phyloP scores from a whole-genome alignment of 1,140 invertebrate genomes.

The Eulimnadia texana region DNA sequence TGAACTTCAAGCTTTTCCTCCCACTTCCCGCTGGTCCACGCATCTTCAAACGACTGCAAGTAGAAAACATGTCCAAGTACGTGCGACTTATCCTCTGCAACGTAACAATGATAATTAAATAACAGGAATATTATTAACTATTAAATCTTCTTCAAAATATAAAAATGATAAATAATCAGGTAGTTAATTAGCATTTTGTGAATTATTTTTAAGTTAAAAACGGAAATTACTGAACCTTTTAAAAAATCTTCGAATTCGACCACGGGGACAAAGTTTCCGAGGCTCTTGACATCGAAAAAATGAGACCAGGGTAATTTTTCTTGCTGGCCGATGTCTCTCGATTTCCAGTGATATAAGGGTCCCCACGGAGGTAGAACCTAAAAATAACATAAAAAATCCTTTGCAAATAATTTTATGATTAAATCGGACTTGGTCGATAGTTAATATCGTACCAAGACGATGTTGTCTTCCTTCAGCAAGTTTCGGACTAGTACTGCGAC shows the following conservation, averaged over 20 bases:
- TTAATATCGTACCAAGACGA: slow-evolving; percentile 34
- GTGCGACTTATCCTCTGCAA: slow-evolving; percentile 29
- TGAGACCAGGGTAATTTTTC: slow-evolving; percentile 50
- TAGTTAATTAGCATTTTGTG: too few relatives aligned
- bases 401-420: background rate
- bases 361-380: slow-evolving; percentile 79
- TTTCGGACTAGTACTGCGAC: slow-evolving; percentile 63
- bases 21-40: slow-evolving; percentile 65
- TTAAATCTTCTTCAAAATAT: too few relatives aligned
- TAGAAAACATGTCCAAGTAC: slow-evolving; percentile 60
- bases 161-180: too few relatives aligned
- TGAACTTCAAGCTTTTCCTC: slow-evolving; percentile 60
- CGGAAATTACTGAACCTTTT: too few relatives aligned
- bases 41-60: slow-evolving; percentile 71
- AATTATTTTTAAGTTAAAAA: too few relatives aligned
- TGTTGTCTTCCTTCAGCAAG: slow-evolving; percentile 31
- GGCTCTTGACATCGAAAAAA: slow-evolving; percentile 74
- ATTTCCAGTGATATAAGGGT: slow-evolving; percentile 77
- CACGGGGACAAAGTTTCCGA: slow-evolving; percentile 65
- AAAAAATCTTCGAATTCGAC: slow-evolving; percentile 77
- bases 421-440: background rate
- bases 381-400: slow-evolving; percentile 25
- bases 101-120: slow-evolving; percentile 5
- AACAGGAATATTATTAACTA: too few relatives aligned
- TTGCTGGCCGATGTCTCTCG: slow-evolving; percentile 34